phyloP scores from a whole-genome alignment of 2,113 vertebrate species.

The Dicaeum eximium region DNA sequence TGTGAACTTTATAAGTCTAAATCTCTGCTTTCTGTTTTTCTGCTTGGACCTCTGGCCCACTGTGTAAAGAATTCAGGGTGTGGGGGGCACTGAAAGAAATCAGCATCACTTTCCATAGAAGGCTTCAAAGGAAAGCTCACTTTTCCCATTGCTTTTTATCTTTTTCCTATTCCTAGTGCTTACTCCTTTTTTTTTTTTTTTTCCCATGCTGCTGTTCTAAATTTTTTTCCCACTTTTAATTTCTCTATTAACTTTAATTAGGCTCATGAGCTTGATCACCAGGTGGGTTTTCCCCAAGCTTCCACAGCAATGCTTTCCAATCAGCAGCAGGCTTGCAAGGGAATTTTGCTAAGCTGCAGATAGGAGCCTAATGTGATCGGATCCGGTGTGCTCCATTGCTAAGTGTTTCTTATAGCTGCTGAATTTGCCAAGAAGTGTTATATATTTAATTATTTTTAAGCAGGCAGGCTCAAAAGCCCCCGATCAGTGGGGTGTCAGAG shows the following conservation, averaged over 20 bases:
- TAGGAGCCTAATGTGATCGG: background rate
- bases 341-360: slow-evolving; percentile 28
- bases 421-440: slow-evolving; percentile 26
- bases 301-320: slow-evolving; percentile 52
- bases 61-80: background rate
- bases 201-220: background rate
- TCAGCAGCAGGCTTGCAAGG: slow-evolving; percentile 28
- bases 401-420: slow-evolving; percentile 8
- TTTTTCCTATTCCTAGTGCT: background rate
- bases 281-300: slow-evolving; percentile 72
- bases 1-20: background rate
- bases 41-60: background rate
- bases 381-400: background rate
- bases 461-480: background rate
- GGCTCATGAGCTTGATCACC: slow-evolving; percentile 66
- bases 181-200: background rate
- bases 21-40: background rate
- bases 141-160: slow-evolving; percentile 19
- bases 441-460: slow-evolving; percentile 57
- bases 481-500: background rate
- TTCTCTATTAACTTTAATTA: slow-evolving; percentile 74
- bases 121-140: background rate
- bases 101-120: background rate
- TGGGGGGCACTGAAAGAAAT: background rate
- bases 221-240: slow-evolving; percentile 57